phyloP scores from a whole-genome alignment of 2,888 invertebrate species.

The Sisyra nigra region DNA sequence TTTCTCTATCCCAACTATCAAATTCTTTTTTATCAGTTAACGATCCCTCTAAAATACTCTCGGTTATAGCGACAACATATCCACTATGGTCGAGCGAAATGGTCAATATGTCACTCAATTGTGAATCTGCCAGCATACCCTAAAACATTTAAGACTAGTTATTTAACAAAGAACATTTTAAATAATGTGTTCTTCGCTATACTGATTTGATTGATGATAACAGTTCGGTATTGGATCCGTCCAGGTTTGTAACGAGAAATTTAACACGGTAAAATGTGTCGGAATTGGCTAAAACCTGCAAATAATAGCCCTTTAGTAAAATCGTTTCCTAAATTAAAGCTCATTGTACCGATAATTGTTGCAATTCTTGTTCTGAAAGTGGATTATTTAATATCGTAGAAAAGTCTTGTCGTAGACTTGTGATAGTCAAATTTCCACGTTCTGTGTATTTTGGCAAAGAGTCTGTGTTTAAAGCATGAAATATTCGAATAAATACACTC shows the following conservation, averaged over 20 bases:
- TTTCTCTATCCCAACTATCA: slow-evolving; percentile 26
- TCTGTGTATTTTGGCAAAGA: slow-evolving; percentile 37
- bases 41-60: slow-evolving; percentile 32
- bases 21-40: slow-evolving; percentile 30
- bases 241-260: slow-evolving; percentile 48
- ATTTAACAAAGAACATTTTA: slow-evolving; percentile 3
- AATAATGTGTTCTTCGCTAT: too few species aligned
- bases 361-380: slow-evolving; percentile 32
- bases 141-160: slow-evolving; percentile 20
- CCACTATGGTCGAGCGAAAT: slow-evolving; percentile 67
- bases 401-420: slow-evolving; percentile 50
- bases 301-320: slow-evolving; percentile 13
- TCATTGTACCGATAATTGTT: background rate
- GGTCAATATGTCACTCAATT: slow-evolving; percentile 61
- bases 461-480: slow-evolving; percentile 44
- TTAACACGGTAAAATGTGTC: slow-evolving; percentile 62
- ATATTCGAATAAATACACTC: slow-evolving; percentile 51
- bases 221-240: slow-evolving; percentile 49
- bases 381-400: slow-evolving; percentile 44
- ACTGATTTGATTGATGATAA: slow-evolving; percentile 68
- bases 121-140: slow-evolving; percentile 59
- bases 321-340: background rate
- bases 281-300: slow-evolving; percentile 42
- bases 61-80: slow-evolving; percentile 53
- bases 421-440: slow-evolving; percentile 52